These are phyloP conservation scores for Pangasius macronema DNA, from an alignment of 2,797 vertebrate genomes.

Conservation along the genomic window DNA sequence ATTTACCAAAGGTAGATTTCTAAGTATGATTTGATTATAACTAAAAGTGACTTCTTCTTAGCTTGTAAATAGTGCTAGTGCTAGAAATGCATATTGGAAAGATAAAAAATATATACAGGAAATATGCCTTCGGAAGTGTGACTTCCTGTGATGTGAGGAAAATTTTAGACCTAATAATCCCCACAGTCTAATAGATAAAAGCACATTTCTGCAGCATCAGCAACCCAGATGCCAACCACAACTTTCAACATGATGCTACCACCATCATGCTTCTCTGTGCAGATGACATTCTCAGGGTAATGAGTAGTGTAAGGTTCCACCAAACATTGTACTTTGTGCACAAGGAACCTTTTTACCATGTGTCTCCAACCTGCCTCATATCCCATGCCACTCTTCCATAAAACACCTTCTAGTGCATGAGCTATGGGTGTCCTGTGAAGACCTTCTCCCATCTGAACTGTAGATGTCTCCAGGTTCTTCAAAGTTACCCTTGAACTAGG, in stretches of 20 bases:
- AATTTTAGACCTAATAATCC: neutral
- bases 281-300: neutral
- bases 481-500: neutral
- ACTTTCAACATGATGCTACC: neutral
- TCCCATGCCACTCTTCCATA: neutral
- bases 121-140: neutral
- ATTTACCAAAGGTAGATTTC: neutral
- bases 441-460: neutral
- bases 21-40: neutral
- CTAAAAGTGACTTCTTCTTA: neutral
- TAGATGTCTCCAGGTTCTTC: neutral
- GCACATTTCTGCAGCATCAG: neutral
- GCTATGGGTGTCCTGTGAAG: neutral
- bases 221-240: neutral
- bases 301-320: neutral
- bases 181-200: neutral
- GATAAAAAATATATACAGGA: too few species aligned
- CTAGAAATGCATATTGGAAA: neutral
- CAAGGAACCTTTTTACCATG: neutral
- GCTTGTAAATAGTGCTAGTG: neutral
- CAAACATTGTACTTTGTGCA: neutral
- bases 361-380: neutral
- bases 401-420: neutral
- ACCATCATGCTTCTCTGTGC: neutral
- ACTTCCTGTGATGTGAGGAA: conserved; percentile 18